Percentiles rank a stretch among this genome's conserved stretches.
Evolutionary conservation across 2,113 vertebrate species (phyloP).

Genomic region (Etheostoma cragini): DNA sequence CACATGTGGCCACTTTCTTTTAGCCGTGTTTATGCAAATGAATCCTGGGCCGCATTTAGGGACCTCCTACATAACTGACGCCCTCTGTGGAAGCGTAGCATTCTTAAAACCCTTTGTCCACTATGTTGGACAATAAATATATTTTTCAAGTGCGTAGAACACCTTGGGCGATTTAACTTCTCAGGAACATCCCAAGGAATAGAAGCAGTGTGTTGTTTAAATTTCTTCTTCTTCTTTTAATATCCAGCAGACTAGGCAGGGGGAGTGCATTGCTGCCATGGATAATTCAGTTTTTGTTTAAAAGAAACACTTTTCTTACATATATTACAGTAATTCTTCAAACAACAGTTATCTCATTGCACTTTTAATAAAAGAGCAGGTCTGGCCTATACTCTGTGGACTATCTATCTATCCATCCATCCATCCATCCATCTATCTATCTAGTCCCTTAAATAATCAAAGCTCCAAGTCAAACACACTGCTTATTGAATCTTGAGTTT

Average conservation of each 20-base stretch:
- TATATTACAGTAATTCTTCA: no score
- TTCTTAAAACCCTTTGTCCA: not conserved
- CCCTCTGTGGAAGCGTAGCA: not conserved
- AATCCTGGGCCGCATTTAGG: not conserved
- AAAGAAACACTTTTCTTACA: not conserved
- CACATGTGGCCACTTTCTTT: not conserved
- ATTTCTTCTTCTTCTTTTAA: not conserved
- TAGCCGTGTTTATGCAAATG: not conserved
- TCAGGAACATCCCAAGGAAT: not conserved
- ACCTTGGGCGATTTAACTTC: not conserved
- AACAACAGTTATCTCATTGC: no score
- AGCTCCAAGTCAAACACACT: constrained; percentile 1
- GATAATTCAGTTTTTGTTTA: not conserved
- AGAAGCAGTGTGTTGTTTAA: not conserved
- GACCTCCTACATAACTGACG: not conserved
- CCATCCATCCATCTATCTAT: no score
- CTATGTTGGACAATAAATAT: not conserved
- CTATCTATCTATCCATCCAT: no score
- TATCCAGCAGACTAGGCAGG: no score
- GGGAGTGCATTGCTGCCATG: no score
- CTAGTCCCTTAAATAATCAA: not conserved
- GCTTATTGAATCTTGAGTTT: not conserved
- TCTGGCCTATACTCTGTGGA: no score
- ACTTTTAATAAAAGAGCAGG: no score
- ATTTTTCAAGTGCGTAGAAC: not conserved